Conservation (phyloP, 2,888 invertebrate genomes). For the Ennomos quercinarius region DNA sequence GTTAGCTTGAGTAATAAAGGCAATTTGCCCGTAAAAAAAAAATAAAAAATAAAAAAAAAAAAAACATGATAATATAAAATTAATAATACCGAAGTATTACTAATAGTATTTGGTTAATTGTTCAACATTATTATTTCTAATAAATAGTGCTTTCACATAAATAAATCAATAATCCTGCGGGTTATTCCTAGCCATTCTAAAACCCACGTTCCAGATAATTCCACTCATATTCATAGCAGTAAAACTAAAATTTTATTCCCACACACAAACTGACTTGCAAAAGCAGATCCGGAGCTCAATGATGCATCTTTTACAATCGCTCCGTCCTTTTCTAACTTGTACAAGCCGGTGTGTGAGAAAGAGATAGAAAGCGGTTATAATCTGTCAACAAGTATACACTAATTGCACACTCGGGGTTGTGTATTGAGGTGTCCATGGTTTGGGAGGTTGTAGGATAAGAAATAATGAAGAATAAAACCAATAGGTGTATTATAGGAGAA, state of each 20-base stretch:
- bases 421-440: slow-evolving; percentile 38
- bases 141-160: too few species aligned
- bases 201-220: neutral
- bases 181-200: neutral
- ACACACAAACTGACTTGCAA: slow-evolving; percentile 26
- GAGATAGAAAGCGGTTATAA: slow-evolving; percentile 52
- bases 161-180: too few species aligned
- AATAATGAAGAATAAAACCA: too few species aligned
- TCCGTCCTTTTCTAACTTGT: slow-evolving; percentile 44
- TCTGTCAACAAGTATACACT: slow-evolving; percentile 71
- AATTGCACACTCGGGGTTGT: slow-evolving; percentile 65
- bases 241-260: slow-evolving; percentile 29
- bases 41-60: too few species aligned
- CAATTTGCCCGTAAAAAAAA: too few species aligned
- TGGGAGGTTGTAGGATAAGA: slow-evolving; percentile 4
- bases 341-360: slow-evolving; percentile 31
- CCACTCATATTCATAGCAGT: slow-evolving; percentile 2
- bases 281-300: slow-evolving; percentile 45
- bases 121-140: too few species aligned
- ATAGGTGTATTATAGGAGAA: too few species aligned
- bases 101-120: too few species aligned
- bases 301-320: slow-evolving; percentile 51
- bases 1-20: too few species aligned
- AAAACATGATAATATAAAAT: too few species aligned
- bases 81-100: too few species aligned